Evolutionary conservation across 2,888 invertebrate genomes (phyloP).

Genomic region (Ormia ochracea): DNA sequence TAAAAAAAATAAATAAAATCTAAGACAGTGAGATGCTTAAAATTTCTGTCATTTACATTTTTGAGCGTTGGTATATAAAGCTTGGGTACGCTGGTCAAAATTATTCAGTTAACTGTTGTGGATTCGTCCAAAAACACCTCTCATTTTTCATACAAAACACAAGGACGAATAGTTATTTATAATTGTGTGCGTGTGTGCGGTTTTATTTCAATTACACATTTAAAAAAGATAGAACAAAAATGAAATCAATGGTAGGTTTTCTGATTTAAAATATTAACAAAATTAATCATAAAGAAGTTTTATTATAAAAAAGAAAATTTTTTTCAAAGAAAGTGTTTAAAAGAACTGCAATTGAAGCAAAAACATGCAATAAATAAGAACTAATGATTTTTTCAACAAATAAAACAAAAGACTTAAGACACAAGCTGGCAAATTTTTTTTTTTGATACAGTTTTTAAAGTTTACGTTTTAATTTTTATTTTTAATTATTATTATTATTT

Average conservation of each 20-base stretch:
- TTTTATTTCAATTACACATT: constrained; percentile 31
- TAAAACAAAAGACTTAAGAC: constrained; percentile 57
- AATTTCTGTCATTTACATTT: constrained; percentile 55
- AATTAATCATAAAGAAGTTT: background rate
- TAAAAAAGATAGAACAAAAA: constrained; percentile 68
- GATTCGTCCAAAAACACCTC: constrained; percentile 76
- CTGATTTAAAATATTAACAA: constrained; percentile 1
- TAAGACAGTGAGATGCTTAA: constrained; percentile 59
- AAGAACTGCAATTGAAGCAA: background rate
- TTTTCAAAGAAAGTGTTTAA: background rate
- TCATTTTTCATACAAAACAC: constrained; percentile 24
- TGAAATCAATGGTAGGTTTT: constrained; percentile 77
- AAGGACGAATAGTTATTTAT: constrained; percentile 33
- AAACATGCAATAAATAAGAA: background rate
- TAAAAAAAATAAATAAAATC: constrained; percentile 23
- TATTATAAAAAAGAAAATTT: background rate
- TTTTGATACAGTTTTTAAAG: background rate
- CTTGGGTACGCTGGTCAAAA: constrained; percentile 73
- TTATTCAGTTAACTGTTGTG: constrained; percentile 77
- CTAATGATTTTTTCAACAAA: background rate
- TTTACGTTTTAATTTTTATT: background rate
- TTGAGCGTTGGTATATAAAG: constrained; percentile 74
- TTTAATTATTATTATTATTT: background rate
- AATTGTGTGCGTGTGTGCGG: constrained; percentile 57
- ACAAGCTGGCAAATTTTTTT: background rate